A percentile compares a stretch with the other conserved stretches of the same genome.
Conservation (phyloP, 2,888 invertebrate species). For the Coelogynopora nodosa region DNA sequence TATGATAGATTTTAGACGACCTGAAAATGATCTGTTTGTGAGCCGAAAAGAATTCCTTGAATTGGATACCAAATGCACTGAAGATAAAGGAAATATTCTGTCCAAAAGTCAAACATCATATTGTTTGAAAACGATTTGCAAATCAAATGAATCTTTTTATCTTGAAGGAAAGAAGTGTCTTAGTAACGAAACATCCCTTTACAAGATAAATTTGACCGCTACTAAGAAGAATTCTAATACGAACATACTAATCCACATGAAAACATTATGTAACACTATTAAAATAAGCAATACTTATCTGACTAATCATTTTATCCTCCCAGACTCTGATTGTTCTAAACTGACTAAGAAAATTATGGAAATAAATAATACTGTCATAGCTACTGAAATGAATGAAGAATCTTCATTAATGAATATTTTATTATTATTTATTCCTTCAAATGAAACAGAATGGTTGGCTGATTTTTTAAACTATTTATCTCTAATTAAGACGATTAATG, state of each 20-base stretch:
- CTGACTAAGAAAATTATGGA: neutral
- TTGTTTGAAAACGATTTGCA: neutral
- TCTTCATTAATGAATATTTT: too few relatives aligned
- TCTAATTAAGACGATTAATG: neutral
- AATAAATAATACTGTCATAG: too few relatives aligned
- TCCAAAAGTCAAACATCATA: neutral
- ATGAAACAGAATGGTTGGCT: neutral
- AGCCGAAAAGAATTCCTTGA: neutral
- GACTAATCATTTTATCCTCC: neutral
- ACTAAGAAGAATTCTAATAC: neutral
- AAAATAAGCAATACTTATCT: neutral
- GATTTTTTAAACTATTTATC: neutral
- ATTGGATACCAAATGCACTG: neutral
- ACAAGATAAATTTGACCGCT: too few relatives aligned
- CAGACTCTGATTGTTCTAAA: neutral
- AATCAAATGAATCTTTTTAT: too few relatives aligned
- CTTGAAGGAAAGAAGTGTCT: too few relatives aligned
- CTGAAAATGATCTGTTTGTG: neutral
- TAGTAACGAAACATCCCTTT: too few relatives aligned
- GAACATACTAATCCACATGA: neutral
- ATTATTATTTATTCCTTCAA: neutral
- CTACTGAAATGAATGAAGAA: too few relatives aligned
- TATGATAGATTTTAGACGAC: neutral
- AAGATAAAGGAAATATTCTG: too few relatives aligned
- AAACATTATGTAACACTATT: neutral